These are phyloP conservation scores for Folsomia manolachei DNA, from an alignment of 2,888 invertebrate genomes.

Conservation along the genomic window DNA sequence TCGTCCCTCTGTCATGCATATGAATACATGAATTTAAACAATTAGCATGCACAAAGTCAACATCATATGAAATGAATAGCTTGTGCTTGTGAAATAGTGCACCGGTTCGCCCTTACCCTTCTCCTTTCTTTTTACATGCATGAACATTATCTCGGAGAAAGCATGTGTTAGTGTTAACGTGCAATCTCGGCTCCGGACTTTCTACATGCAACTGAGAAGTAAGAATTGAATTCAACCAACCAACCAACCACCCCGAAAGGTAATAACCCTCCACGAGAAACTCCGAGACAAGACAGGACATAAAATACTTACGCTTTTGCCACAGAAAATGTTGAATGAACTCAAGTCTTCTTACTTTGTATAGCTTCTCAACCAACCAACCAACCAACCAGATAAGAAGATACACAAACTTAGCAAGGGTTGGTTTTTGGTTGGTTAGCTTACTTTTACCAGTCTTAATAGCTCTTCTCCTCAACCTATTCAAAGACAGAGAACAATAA, in stretches of 20 bases:
- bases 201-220: no score
- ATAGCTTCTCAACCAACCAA: not conserved
- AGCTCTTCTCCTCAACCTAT: not conserved
- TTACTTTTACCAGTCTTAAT: not conserved
- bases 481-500: not conserved
- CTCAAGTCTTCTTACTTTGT: not conserved
- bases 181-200: no score
- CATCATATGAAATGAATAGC: no score
- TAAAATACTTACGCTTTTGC: not conserved
- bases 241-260: not conserved
- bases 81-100: no score
- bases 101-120: no score
- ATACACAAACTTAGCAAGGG: not conserved
- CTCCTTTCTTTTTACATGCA: no score
- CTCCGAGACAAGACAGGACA: not conserved
- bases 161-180: no score
- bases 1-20: no score
- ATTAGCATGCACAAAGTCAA: no score
- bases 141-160: no score
- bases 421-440: not conserved
- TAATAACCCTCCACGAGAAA: not conserved
- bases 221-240: no score
- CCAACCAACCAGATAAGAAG: not conserved
- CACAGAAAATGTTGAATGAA: not conserved
- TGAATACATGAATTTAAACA: no score